Evolutionary conservation across 1,140 invertebrate species (phyloP).

Genomic region (Brachionus asplanchnoidis): DNA sequence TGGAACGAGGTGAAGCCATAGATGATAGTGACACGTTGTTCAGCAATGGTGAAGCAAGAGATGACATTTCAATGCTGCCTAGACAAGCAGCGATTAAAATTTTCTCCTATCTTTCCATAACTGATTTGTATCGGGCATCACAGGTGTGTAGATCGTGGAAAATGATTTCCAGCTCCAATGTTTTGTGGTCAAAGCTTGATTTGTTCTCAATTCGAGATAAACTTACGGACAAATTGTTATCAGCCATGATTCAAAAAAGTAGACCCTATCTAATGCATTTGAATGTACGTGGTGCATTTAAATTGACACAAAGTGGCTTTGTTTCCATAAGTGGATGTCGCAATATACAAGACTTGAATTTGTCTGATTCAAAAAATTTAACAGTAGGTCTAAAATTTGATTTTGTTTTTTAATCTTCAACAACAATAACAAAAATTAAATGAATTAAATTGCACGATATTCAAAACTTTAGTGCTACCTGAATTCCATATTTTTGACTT

Average conservation of each 20-base stretch:
- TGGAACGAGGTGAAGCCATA: constrained; percentile 55
- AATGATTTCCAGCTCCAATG: constrained; percentile 51
- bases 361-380: constrained; percentile 53
- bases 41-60: constrained; percentile 54
- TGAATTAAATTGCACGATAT: too few relatives aligned
- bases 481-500: too few relatives aligned
- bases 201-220: constrained; percentile 38
- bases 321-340: constrained; percentile 53
- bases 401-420: too few relatives aligned
- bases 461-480: too few relatives aligned
- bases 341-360: constrained; percentile 57
- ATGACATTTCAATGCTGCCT: constrained; percentile 53
- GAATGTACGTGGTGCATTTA: neutral
- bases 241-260: neutral
- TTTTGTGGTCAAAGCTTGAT: constrained; percentile 49
- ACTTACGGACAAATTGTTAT: neutral
- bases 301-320: constrained; percentile 45
- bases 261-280: constrained; percentile 35
- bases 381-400: constrained; percentile 46
- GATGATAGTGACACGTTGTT: constrained; percentile 53
- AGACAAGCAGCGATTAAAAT: constrained; percentile 53
- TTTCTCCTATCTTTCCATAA: constrained; percentile 53
- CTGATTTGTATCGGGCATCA: constrained; percentile 53
- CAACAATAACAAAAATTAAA: too few relatives aligned
- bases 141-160: constrained; percentile 58